A percentile compares a stretch with the other conserved stretches of the same genome.
Conservation (phyloP, 2,797 vertebrate species). For the Moxostoma hubbsi region DNA sequence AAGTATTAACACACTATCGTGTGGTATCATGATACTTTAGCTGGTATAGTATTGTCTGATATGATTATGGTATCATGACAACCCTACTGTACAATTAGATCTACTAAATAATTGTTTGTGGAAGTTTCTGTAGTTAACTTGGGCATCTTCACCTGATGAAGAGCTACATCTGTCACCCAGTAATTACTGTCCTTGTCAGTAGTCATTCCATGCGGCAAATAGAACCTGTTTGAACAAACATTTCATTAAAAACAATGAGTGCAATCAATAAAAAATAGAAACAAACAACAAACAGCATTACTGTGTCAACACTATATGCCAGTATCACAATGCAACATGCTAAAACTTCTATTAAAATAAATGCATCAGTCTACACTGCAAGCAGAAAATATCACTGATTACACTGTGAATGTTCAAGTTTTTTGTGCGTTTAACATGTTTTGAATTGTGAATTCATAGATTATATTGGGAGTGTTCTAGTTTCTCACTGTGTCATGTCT, state of each 20-base stretch:
- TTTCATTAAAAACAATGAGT: neutral
- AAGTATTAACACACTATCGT: no score
- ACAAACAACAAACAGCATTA: neutral
- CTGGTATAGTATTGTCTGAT: no score
- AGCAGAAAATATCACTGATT: no score
- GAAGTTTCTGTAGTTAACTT: neutral
- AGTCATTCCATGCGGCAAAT: conserved; percentile 93
- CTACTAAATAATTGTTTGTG: neutral
- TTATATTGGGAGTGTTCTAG: no score
- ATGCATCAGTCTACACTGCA: neutral
- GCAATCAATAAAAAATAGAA: neutral
- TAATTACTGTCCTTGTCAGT: conserved; percentile 88
- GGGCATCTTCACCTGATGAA: conserved; percentile 88
- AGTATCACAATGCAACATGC: neutral
- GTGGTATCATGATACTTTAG: no score
- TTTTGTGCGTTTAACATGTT: no score
- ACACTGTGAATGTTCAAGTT: no score
- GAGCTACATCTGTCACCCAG: conserved; percentile 97
- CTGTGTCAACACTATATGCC: neutral
- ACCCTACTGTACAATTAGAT: neutral
- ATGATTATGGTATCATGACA: no score
- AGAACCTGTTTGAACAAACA: conserved; percentile 83
- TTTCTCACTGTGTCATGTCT: no score
- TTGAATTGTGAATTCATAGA: no score
- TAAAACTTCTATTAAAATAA: neutral